Evolutionary conservation across 2,797 vertebrate genomes (phyloP).

Genomic region (Apodemus agrarius): DNA sequence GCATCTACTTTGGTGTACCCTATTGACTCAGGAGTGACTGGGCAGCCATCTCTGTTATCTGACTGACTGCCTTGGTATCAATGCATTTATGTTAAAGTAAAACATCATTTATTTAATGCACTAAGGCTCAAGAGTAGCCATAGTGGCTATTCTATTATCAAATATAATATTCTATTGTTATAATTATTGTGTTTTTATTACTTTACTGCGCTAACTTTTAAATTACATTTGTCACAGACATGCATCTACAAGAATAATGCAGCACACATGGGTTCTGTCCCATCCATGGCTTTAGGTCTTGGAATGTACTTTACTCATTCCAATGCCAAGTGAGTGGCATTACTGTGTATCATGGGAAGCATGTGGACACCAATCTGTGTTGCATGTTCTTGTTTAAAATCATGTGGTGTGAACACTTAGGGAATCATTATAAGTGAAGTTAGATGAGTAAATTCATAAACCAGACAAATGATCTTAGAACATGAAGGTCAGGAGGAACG

Average conservation of each 20-base stretch:
- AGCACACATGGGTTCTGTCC: not conserved
- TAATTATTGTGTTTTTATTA: not conserved
- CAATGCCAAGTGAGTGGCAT: not conserved
- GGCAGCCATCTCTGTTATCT: not conserved
- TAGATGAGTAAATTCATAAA: slow-evolving; percentile 43
- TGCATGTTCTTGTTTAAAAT: slow-evolving; percentile 16
- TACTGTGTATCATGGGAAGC: not conserved
- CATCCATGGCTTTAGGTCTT: not conserved
- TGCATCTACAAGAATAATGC: not conserved
- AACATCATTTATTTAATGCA: not conserved
- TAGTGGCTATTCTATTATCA: not conserved
- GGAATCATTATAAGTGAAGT: not conserved
- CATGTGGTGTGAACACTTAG: slow-evolving; percentile 2
- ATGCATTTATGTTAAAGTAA: not conserved
- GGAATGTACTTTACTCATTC: not conserved
- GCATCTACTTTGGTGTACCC: not conserved
- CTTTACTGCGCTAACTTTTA: not conserved
- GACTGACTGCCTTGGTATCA: not conserved
- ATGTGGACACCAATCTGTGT: not conserved
- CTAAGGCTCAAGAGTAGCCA: not conserved
- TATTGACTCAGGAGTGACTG: not conserved
- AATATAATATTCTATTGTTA: not conserved
- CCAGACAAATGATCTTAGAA: slow-evolving; percentile 44
- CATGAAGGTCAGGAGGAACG: slow-evolving; percentile 35
- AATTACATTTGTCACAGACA: not conserved